phyloP scores from a whole-genome alignment of 2,797 vertebrate genomes.

The Nasua narica region DNA sequence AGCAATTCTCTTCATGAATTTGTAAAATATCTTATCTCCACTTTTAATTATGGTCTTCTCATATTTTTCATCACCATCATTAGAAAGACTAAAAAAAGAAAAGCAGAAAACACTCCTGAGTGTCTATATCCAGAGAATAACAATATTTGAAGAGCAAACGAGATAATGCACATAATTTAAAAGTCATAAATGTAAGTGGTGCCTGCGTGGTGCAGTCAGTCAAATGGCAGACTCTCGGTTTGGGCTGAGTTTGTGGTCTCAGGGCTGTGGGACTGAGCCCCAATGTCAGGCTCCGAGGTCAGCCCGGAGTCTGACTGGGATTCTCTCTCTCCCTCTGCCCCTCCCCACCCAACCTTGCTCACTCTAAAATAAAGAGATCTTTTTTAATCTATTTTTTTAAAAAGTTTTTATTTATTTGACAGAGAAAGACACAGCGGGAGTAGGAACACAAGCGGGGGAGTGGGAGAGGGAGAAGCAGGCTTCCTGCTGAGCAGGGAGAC shows the following conservation, averaged over 20 bases:
- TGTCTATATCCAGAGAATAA: not conserved
- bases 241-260: not conserved
- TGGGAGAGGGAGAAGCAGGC: too few species aligned
- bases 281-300: not conserved
- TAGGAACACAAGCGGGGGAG: too few species aligned
- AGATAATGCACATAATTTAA: not conserved
- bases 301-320: rapidly evolving
- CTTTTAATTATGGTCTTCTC: slow-evolving; percentile 89
- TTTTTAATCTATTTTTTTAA: too few species aligned
- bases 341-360: not conserved
- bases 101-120: slow-evolving; percentile 19
- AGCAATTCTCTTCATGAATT: slow-evolving; percentile 94
- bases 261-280: not conserved
- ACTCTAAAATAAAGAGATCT: not conserved
- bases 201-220: not conserved
- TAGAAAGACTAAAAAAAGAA: slow-evolving; percentile 72
- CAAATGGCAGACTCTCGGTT: not conserved
- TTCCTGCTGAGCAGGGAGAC: too few species aligned
- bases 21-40: slow-evolving; percentile 88
- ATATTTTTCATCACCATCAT: slow-evolving; percentile 87
- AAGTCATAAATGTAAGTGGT: not conserved
- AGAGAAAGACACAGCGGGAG: too few species aligned
- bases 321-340: not conserved
- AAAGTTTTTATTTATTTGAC: too few species aligned
- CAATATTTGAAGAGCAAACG: not conserved